Conservation (phyloP, 2,797 vertebrate genomes). For the Melopsittacus undulatus region DNA sequence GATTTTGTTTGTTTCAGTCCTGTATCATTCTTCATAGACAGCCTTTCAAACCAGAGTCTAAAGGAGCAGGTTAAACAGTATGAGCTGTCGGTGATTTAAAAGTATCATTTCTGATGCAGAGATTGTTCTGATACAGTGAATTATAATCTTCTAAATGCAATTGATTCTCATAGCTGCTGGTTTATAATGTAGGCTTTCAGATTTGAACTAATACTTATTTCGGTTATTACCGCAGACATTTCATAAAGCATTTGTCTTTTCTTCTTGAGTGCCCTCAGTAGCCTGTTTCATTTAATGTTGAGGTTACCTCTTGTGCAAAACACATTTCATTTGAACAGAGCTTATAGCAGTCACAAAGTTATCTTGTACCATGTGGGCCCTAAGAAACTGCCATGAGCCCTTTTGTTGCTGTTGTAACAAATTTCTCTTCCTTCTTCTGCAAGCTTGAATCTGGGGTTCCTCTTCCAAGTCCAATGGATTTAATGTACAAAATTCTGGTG, state of each 20-base stretch:
- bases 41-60: not conserved
- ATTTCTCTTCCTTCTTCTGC: not conserved
- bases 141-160: slow-evolving; percentile 2
- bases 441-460: slow-evolving; percentile 90
- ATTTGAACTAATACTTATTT: slow-evolving; percentile 1
- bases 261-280: not conserved
- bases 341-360: not conserved
- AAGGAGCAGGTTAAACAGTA: fast-evolving
- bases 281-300: not conserved
- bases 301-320: not conserved
- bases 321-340: not conserved
- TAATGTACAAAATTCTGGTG: slow-evolving; percentile 97
- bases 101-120: not conserved
- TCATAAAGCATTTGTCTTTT: slow-evolving; percentile 6
- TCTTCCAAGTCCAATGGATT: slow-evolving; percentile 93
- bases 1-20: not conserved
- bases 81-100: not conserved
- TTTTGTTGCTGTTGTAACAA: not conserved
- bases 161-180: not conserved
- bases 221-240: not conserved
- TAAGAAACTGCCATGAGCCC: not conserved
- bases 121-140: not conserved
- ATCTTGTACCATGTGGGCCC: not conserved
- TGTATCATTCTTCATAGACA: not conserved
- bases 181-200: not conserved